Conservation (phyloP, 2,797 vertebrate species). For the Alcedo quadribrachys region DNA sequence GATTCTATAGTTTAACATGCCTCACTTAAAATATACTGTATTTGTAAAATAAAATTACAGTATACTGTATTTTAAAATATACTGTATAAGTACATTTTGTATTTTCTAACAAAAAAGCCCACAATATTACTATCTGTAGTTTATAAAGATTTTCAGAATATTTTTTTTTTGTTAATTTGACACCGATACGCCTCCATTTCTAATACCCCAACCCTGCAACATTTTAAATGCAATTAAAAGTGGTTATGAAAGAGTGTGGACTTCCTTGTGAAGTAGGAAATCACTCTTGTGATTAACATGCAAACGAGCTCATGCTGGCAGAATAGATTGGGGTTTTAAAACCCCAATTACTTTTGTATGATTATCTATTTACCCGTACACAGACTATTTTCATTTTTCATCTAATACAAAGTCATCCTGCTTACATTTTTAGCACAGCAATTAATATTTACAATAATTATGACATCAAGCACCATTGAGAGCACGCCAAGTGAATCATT, state of each 20-base stretch:
- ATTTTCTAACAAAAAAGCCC: constrained; percentile 75
- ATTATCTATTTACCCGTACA: constrained; percentile 99
- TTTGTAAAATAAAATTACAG: no score
- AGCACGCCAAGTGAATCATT: constrained; percentile 72
- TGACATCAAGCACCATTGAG: constrained; percentile 80
- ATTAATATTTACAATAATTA: constrained; percentile 87
- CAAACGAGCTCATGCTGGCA: constrained; percentile 99
- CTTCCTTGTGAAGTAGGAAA: constrained; percentile 97
- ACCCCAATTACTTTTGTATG: constrained; percentile 99
- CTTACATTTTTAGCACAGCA: constrained; percentile 84
- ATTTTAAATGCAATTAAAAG: constrained; percentile 99
- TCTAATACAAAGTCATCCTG: constrained; percentile 86
- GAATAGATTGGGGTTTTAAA: constrained; percentile 99
- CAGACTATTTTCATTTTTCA: constrained; percentile 98
- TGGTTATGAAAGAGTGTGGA: constrained; percentile 95
- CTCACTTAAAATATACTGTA: constrained; percentile 57
- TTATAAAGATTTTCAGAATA: constrained; percentile 79
- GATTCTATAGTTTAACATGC: constrained; percentile 27
- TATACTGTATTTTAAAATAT: constrained; percentile 23
- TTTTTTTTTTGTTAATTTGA: constrained; percentile 95
- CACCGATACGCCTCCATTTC: constrained; percentile 98
- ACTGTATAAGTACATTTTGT: constrained; percentile 45
- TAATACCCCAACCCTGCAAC: constrained; percentile 99
- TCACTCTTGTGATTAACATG: constrained; percentile 99
- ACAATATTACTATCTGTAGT: constrained; percentile 77